phyloP scores from a whole-genome alignment of 2,888 invertebrate species.

The Prostheceraeus crozeri region DNA sequence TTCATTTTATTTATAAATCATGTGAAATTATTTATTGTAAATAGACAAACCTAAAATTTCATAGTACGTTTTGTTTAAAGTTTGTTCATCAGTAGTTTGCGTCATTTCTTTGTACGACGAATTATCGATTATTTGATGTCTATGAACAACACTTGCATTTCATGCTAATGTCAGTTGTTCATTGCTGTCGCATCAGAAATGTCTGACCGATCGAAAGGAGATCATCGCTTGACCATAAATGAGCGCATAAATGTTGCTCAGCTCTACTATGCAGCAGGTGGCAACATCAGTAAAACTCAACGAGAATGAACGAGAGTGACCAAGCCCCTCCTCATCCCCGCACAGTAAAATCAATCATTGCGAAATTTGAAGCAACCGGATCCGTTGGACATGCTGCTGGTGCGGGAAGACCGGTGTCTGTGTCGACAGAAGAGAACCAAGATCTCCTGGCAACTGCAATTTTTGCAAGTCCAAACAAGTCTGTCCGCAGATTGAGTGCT shows the following conservation, averaged over 20 bases:
- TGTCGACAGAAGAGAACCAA: neutral
- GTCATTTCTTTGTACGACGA: too few species aligned
- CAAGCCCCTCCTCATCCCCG: neutral
- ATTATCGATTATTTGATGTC: too few species aligned
- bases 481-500: neutral
- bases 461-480: neutral
- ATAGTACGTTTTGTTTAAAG: too few species aligned
- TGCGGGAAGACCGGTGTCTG: constrained; percentile 1
- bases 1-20: too few species aligned
- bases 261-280: neutral
- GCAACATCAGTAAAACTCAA: neutral
- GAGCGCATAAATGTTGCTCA: neutral
- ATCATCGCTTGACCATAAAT: constrained; percentile 1
- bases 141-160: too few species aligned
- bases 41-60: too few species aligned
- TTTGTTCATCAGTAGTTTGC: too few species aligned
- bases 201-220: neutral
- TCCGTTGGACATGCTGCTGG: neutral
- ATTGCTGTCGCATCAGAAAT: too few species aligned
- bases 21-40: too few species aligned
- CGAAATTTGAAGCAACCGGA: constrained; percentile 14
- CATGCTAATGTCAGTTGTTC: too few species aligned
- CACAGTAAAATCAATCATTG: constrained; percentile 6
- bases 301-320: neutral
- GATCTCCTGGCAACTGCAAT: neutral